Conservation (phyloP, 2,888 invertebrate genomes). For the Calliphora vomitoria region DNA sequence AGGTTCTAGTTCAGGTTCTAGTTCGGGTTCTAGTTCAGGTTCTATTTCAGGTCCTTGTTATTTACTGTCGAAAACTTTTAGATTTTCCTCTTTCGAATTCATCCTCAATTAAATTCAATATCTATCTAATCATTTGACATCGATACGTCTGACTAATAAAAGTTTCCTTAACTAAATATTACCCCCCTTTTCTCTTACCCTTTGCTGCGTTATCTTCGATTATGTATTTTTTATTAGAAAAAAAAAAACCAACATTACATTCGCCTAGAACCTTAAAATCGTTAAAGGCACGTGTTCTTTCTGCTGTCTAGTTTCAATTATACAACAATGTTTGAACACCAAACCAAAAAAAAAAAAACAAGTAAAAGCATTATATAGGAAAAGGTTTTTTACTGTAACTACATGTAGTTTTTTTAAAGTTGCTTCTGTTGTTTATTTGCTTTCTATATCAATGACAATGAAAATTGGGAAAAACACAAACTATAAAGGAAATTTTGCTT, state of each 20-base stretch:
- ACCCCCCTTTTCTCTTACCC: background rate
- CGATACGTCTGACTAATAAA: too few species aligned
- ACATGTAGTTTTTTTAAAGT: slow-evolving; percentile 5
- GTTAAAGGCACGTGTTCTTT: slow-evolving; percentile 44
- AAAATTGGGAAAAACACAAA: slow-evolving; percentile 61
- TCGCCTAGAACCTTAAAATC: slow-evolving; percentile 21
- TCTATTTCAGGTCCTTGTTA: too few species aligned
- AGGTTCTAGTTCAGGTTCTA: too few species aligned
- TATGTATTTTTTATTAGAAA: background rate
- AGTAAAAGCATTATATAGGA: background rate
- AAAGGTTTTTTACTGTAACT: background rate
- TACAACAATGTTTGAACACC: slow-evolving; percentile 33
- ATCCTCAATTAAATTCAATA: too few species aligned
- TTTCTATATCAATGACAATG: slow-evolving; percentile 69
- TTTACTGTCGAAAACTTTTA: too few species aligned
- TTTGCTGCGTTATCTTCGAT: background rate
- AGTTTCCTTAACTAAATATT: too few species aligned
- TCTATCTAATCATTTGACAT: too few species aligned
- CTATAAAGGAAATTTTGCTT: slow-evolving; percentile 25
- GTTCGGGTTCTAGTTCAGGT: too few species aligned
- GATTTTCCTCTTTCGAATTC: too few species aligned
- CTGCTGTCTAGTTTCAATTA: slow-evolving; percentile 23
- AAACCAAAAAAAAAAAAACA: slow-evolving; percentile 21
- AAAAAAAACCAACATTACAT: too few species aligned
- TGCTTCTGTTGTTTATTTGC: slow-evolving; percentile 44